Evolutionary conservation across 2,797 vertebrate species (phyloP).

Genomic region (Etheostoma nigrum): DNA sequence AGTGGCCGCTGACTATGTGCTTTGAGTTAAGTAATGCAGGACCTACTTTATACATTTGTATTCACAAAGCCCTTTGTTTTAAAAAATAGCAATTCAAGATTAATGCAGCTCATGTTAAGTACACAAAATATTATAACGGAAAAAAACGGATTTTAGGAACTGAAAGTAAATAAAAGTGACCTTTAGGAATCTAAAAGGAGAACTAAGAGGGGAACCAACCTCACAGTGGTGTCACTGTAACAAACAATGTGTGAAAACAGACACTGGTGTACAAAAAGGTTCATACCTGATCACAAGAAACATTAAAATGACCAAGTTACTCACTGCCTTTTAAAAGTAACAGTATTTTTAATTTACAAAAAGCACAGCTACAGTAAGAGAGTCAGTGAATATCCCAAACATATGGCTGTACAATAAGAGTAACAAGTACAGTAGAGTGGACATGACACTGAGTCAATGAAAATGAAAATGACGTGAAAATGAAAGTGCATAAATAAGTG

Average conservation of each 20-base stretch:
- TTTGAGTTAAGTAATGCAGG: conserved; percentile 12
- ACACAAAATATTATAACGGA: conserved; percentile 16
- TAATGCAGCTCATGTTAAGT: conserved; percentile 7
- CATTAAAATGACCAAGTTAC: conserved; percentile 27
- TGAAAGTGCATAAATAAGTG: conserved; percentile 37
- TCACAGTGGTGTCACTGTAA: conserved; percentile 1
- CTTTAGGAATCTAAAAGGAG: conserved; percentile 22
- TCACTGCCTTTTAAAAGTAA: conserved; percentile 11
- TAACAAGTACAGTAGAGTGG: conserved; percentile 15
- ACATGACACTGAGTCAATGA: neutral
- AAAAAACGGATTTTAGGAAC: neutral
- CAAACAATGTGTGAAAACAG: conserved; percentile 4
- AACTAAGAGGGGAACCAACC: conserved; percentile 23
- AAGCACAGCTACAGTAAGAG: conserved; percentile 8
- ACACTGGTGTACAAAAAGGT: neutral
- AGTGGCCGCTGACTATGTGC: neutral
- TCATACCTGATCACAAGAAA: conserved; percentile 6
- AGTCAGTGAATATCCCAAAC: conserved; percentile 12
- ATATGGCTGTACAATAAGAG: conserved; percentile 22
- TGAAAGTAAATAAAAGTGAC: neutral
- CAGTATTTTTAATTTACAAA: conserved; percentile 60
- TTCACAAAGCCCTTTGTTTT: neutral
- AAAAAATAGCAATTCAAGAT: neutral
- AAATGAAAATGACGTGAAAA: conserved; percentile 10
- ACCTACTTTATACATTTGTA: conserved; percentile 8